Evolutionary conservation across 2,797 vertebrate genomes (phyloP), one percentile per base, ranked within the genome.

Genomic region (Intellagama lesueurii): DNA sequence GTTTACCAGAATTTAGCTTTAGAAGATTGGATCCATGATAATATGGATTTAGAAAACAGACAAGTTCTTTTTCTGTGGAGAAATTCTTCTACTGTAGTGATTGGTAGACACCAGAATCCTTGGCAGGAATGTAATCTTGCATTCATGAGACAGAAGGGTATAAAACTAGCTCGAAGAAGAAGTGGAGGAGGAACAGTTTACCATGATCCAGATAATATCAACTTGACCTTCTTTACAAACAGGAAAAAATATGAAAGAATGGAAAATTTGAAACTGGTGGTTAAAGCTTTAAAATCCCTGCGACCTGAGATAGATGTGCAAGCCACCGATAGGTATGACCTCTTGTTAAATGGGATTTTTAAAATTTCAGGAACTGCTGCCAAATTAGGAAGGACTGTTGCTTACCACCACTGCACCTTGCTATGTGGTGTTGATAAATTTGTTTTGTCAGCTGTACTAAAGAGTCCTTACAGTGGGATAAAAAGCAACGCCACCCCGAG

Each of bases 321-420:
- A 1, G 97, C 98, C 8, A 99, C 98, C 0, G 97, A 98, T 6
- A 97, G 99, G 70, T 97, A 97, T 0, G 98, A 99, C 93, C 97
- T 99, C 49, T n/a, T 99, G 24, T 96, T 99, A 17, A 97, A 98
- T 0, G 95, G 97, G 47, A 95, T 91, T 44, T 97, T 97, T 92
- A 99, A 99, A 96, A 98, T 99, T 93, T 99, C 99, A 87, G 99
- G 99, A 49, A 99, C 98, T 1, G 99, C 99, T 2, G 98, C 99
- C 28, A 98, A 98, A 87, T 96, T 99, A 87, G 98, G 98, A 91
- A 96, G 98, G 91, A 97, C 94, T n/a, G 92, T 96, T 7, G 98
- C 98, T 17, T 99, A 99, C 94, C 99, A 99, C 92, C 99, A 99
- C 72, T 99, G 98, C 89, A 99, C 99, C 0, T 94, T 99, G 87